phyloP scores from a whole-genome alignment of 2,888 invertebrate species.

The Cyclophora punctaria region DNA sequence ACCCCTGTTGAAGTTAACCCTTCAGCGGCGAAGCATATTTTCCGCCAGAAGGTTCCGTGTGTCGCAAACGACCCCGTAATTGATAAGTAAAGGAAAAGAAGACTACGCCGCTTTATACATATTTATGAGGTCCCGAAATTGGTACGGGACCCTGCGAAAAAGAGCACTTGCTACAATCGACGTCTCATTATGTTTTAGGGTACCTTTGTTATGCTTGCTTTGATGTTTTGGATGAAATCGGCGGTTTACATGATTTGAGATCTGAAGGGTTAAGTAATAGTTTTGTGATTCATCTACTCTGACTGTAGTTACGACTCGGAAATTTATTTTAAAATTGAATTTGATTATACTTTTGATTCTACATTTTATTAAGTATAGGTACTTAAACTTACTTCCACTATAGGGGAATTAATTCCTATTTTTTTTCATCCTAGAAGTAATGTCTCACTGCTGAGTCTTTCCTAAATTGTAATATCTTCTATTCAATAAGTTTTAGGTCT shows the following conservation, averaged over 20 bases:
- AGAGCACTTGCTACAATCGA: slow-evolving; percentile 63
- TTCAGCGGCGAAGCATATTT: slow-evolving; percentile 47
- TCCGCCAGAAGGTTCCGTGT: slow-evolving; percentile 47
- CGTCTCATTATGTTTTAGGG: slow-evolving; percentile 72
- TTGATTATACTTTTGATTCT: too few species aligned
- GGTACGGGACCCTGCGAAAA: slow-evolving; percentile 69
- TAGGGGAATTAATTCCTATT: too few species aligned
- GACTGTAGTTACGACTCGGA: too few species aligned
- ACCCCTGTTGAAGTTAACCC: slow-evolving; percentile 46
- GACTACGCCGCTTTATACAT: slow-evolving; percentile 64
- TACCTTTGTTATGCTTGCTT: slow-evolving; percentile 66
- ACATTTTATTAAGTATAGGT: too few species aligned
- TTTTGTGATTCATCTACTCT: neutral
- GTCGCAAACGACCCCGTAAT: slow-evolving; percentile 71
- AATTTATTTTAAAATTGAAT: too few species aligned
- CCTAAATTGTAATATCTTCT: too few species aligned
- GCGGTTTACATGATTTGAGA: slow-evolving; percentile 42
- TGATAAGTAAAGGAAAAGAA: slow-evolving; percentile 76
- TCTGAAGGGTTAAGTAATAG: neutral
- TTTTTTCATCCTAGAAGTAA: too few species aligned
- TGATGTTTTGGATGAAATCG: slow-evolving; percentile 63
- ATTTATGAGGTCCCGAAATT: slow-evolving; percentile 72
- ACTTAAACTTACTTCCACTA: too few species aligned
- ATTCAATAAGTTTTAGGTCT: too few species aligned
- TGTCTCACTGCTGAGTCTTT: too few species aligned